Conservation (phyloP, 1,140 invertebrate species). For the Lepidotrigona ventralis region DNA sequence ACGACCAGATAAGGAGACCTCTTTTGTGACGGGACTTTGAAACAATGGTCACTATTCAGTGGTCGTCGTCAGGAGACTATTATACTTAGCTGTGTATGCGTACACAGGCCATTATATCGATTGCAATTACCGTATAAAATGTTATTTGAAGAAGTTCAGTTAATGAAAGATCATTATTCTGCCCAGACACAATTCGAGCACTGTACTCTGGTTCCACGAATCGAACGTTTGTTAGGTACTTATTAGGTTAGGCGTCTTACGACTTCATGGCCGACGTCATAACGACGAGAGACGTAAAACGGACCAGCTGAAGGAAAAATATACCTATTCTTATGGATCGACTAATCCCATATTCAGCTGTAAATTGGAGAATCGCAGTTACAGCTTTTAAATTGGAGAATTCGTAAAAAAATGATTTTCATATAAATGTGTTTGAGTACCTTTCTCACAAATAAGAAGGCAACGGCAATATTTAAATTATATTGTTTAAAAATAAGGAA, state of each 20-base stretch:
- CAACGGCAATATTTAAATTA: too few relatives aligned
- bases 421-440: too few relatives aligned
- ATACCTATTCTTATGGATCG: neutral
- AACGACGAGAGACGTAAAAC: constrained; percentile 1
- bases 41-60: constrained; percentile 66
- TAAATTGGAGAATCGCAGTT: too few relatives aligned
- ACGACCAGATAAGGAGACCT: constrained; percentile 56
- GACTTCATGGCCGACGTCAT: neutral
- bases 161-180: constrained; percentile 54
- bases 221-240: constrained; percentile 10
- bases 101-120: constrained; percentile 33
- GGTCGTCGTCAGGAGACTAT: constrained; percentile 24
- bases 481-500: too few relatives aligned
- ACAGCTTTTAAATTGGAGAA: too few relatives aligned
- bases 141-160: constrained; percentile 34
- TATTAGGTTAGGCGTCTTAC: constrained; percentile 5
- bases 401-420: too few relatives aligned
- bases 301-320: neutral
- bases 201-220: constrained; percentile 35
- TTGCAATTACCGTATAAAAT: constrained; percentile 47
- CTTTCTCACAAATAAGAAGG: too few relatives aligned
- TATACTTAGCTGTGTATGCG: constrained; percentile 22
- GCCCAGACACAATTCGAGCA: constrained; percentile 38
- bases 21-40: constrained; percentile 24
- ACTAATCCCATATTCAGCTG: neutral